Base-by-base conservation (phyloP, 2,797 vertebrate genomes). In the Trachops cirrhosus region DNA sequence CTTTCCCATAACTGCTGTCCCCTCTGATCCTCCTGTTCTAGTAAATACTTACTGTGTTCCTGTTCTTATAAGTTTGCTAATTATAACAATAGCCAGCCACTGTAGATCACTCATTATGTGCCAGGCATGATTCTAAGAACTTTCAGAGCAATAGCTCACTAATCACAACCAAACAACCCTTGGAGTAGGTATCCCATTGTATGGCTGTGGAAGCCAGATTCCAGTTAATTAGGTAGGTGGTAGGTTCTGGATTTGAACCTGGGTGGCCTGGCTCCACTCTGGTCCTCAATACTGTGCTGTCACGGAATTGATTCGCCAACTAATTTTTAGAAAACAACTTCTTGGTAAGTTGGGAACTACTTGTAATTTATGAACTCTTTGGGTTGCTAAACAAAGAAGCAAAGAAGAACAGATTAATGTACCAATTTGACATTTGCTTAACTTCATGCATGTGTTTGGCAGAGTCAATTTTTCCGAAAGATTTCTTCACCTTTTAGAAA, bases 371-470 rank as follows among this genome's bases (percentile, higher is more conserved):
- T 96, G 86, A 96, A 52, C 59, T 91, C 84, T 89, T 82, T 9
- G 29, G 48, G 73, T 44, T 93, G 64, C 73, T 87, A 92, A 95
- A 80, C 77, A 95, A 93, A 86, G 89, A 87, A 95, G 79, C 92
- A 74, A 88, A 90, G 79, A 87, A 96, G 29, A 67, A 67, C 48
- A 86, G 77, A 70, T 84, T 87, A 89, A 87, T 87, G 88, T 88
- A 92, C 44, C 87, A 74, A 50, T 44, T 75, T 95, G 83, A 95
- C 94, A 94, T 95, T 95, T 94, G 74, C 89, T 92, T 97, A 94
- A 96, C 79, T 86, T 92, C 46, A 91, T 78, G 75, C 92, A 74
- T 77, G 50, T 96, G 91, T 94, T 92, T 96, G 91, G 88, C 82
- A 89, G 84, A 34, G 54, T 74, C 46, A 5, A 0, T 80, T 96